Conservation (phyloP, 2,797 vertebrate genomes). For the Sebastes iracundus region DNA sequence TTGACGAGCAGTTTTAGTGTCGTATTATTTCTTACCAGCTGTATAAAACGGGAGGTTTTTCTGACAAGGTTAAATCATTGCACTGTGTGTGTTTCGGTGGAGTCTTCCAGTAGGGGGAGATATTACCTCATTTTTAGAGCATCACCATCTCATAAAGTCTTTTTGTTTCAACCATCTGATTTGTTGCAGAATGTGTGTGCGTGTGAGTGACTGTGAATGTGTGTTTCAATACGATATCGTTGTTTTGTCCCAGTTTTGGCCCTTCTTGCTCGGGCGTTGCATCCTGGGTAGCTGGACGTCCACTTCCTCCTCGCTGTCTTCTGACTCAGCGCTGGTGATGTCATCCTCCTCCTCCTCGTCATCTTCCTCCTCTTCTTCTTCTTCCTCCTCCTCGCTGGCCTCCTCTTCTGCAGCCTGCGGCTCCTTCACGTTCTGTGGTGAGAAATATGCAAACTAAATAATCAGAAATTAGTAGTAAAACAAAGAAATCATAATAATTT, state of each 20-base stretch:
- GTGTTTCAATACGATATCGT: conserved; percentile 86
- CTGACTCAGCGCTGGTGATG: conserved; percentile 90
- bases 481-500: background rate
- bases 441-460: background rate
- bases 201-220: conserved; percentile 21
- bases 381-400: conserved; percentile 80
- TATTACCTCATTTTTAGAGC: conserved; percentile 61
- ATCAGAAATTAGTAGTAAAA: background rate
- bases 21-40: conserved; percentile 16
- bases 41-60: conserved; percentile 56
- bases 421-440: conserved; percentile 86
- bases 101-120: conserved; percentile 62
- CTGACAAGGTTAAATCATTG: conserved; percentile 63
- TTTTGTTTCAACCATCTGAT: conserved; percentile 51
- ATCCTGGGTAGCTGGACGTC: conserved; percentile 80
- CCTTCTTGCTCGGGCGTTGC: conserved; percentile 83
- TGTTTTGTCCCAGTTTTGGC: conserved; percentile 90
- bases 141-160: conserved; percentile 60
- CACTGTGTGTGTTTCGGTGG: conserved; percentile 15
- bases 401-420: conserved; percentile 85
- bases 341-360: conserved; percentile 87
- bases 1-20: conserved; percentile 49
- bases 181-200: conserved; percentile 30
- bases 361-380: conserved; percentile 76
- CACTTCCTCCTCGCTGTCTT: conserved; percentile 90